Evolutionary conservation across 2,113 vertebrate species (phyloP).

Genomic region (Syrmaticus mikado): DNA sequence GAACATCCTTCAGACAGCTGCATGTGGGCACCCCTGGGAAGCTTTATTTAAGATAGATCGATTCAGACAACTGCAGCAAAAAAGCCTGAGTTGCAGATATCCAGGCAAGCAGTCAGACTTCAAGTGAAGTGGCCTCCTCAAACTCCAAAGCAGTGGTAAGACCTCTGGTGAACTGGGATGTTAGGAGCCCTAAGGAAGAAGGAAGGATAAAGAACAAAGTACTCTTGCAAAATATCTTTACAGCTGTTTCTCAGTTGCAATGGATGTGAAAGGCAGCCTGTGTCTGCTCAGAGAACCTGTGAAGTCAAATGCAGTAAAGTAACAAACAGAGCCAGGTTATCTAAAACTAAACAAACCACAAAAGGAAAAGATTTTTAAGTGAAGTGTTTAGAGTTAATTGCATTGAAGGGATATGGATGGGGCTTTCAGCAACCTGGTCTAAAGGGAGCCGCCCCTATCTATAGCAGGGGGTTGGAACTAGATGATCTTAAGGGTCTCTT

Average conservation of each 20-base stretch:
- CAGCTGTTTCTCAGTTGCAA: background rate
- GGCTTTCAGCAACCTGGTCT: no score
- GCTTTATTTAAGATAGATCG: background rate
- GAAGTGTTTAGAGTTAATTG: background rate
- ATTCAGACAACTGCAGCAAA: background rate
- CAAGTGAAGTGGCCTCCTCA: background rate
- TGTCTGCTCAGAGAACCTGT: background rate
- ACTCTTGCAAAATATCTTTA: background rate
- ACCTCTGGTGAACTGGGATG: background rate
- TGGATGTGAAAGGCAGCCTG: background rate
- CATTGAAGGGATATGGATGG: background rate
- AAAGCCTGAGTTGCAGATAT: background rate
- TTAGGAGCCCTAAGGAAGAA: rapidly evolving
- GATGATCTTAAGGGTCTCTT: no score
- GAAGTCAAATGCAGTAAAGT: background rate
- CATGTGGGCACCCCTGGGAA: background rate
- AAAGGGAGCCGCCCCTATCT: no score
- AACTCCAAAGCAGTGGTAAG: background rate
- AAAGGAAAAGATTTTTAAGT: background rate
- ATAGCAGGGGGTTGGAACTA: no score
- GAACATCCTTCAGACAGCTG: background rate
- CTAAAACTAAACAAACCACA: background rate
- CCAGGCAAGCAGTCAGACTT: background rate
- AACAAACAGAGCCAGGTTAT: background rate
- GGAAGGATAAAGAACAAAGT: background rate